Evolutionary conservation across 2,113 vertebrate genomes (phyloP).

Genomic region (Nipponia nippon): DNA sequence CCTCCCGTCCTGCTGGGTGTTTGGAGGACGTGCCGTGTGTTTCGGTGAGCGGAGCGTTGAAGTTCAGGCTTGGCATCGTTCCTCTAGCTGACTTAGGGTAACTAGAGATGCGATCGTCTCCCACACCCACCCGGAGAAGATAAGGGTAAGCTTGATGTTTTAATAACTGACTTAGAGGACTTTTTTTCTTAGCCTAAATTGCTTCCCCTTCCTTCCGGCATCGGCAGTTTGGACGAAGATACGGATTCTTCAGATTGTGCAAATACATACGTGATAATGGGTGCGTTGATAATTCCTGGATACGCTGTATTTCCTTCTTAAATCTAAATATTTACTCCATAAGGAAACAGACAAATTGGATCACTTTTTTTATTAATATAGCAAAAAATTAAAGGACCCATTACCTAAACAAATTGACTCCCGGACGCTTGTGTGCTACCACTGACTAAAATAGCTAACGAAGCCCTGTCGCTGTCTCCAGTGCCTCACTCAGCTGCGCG

Average conservation of each 20-base stretch:
- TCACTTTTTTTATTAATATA: slow-evolving; percentile 1
- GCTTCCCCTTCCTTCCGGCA: background rate
- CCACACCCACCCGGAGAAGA: background rate
- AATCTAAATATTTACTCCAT: background rate
- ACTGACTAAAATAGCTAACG: background rate
- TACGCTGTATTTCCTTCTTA: slow-evolving; percentile 23
- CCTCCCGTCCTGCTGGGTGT: background rate
- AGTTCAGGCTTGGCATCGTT: background rate
- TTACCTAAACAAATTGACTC: background rate
- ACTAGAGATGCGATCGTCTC: slow-evolving; percentile 1
- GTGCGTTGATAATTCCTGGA: slow-evolving; percentile 29
- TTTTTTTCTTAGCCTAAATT: background rate
- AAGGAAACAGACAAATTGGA: background rate
- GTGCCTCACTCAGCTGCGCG: background rate
- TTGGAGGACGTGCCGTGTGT: background rate
- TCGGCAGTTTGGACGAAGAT: slow-evolving; percentile 50
- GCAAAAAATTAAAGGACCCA: slow-evolving; percentile 24
- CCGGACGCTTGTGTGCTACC: background rate
- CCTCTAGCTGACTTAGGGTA: background rate
- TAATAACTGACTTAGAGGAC: background rate
- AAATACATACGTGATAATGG: slow-evolving; percentile 18
- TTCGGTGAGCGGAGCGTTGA: background rate
- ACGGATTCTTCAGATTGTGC: slow-evolving; percentile 50
- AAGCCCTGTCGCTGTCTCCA: background rate
- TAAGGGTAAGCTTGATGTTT: slow-evolving; percentile 29